These are phyloP conservation scores for Callimorpha dominula DNA, from an alignment of 2,888 invertebrate genomes.

Conservation along the genomic window DNA sequence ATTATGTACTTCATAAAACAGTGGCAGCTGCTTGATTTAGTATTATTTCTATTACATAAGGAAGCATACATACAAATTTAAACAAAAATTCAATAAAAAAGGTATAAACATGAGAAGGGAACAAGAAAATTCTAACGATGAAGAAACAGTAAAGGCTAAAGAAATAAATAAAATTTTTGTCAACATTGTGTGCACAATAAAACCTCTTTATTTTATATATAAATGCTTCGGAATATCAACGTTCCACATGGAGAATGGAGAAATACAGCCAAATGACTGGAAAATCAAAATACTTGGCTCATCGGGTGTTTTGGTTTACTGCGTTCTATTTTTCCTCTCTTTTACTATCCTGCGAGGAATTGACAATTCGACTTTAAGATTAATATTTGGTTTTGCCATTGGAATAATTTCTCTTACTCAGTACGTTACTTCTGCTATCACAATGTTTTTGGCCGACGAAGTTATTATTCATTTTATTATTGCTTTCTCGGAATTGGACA, in stretches of 20 bases:
- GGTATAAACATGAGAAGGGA: background rate
- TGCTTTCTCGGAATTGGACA: constrained; percentile 57
- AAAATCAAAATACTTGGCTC: background rate
- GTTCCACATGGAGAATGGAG: background rate
- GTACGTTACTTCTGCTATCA: constrained; percentile 50
- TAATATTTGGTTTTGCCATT: constrained; percentile 6
- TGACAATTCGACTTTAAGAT: background rate
- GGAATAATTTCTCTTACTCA: constrained; percentile 56
- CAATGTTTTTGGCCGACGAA: constrained; percentile 51
- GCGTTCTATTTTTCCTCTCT: background rate
- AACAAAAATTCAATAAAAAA: background rate
- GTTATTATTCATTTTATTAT: constrained; percentile 54
- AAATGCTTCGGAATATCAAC: constrained; percentile 16
- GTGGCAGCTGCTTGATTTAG: background rate
- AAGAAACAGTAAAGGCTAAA: background rate
- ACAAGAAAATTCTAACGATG: constrained; percentile 48
- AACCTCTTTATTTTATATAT: background rate
- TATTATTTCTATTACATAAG: background rate
- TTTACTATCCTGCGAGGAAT: background rate
- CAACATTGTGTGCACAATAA: background rate
- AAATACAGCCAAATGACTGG: background rate
- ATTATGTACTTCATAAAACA: background rate
- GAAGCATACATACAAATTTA: background rate
- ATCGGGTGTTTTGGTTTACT: background rate
- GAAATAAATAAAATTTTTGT: background rate